phyloP scores from a whole-genome alignment of 2,113 vertebrate genomes.

The Pontoporia blainvillei region DNA sequence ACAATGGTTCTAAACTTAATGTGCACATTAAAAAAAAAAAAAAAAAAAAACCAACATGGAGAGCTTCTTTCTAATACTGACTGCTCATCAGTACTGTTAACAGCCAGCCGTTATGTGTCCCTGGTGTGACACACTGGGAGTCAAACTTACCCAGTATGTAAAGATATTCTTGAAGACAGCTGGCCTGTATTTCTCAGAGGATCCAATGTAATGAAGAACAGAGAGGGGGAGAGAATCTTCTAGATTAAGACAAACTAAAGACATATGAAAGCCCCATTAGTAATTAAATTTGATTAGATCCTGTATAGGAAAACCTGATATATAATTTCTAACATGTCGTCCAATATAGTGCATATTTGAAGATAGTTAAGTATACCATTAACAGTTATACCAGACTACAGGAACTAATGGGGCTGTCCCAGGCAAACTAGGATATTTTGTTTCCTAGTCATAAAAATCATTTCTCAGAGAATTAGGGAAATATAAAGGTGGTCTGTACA shows the following conservation, averaged over 20 bases:
- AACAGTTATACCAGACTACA: background rate
- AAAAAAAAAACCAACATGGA: background rate
- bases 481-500: background rate
- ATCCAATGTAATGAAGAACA: background rate
- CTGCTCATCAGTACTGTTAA: background rate
- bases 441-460: background rate
- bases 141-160: background rate
- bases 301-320: background rate
- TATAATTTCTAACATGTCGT: background rate
- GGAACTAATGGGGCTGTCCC: background rate
- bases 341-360: background rate
- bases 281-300: background rate
- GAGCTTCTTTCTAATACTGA: background rate
- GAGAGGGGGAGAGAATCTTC: background rate
- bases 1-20: background rate
- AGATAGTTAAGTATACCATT: background rate
- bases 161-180: background rate
- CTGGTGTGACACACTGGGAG: background rate
- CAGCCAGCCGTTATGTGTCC: background rate
- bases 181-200: background rate
- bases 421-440: background rate
- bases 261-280: background rate
- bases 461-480: background rate
- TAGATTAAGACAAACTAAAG: background rate
- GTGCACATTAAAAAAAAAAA: background rate